Base-by-base conservation (phyloP, 2,888 invertebrate species). In the Ochropleura plecta region DNA sequence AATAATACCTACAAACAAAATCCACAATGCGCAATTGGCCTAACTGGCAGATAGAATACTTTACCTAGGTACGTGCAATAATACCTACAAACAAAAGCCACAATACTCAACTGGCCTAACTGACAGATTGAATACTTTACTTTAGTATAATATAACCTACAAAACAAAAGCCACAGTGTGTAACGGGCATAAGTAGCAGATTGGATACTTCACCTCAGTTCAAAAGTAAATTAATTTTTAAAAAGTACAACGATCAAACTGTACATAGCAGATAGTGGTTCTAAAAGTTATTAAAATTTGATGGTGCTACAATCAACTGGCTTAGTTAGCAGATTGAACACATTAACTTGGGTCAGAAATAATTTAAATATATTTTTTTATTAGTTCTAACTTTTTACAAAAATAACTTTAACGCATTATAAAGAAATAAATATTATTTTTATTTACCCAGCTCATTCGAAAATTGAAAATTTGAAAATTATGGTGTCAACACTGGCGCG, bases 201-300 rank as follows among this genome's bases (percentile, higher is more conserved):
- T 59, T 59, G 57, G 16, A 59, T 30, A 59, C 30, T 40, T 59
- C 16, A 57, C 57, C 57, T 40, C 30, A 30, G 12, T n/a, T 57
- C 57, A 57, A 57, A 57, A 57, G 57, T 59, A 40, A 16, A 30
- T 59, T 59, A 59, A 57, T 59, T 59, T 57, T 59, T 59, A 59
- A 40, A 59, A 59, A 12, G 57, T 59, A 40, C 57, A 30, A 59
- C 40, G 57, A 59, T 59, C 57, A 59, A 59, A 59, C 57, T 59
- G 30, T 59, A 59, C 6, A 30, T 59, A 30, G 30, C 57, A 59
- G 14, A 14, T 59, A 59, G 57, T 59, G 40, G 40, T 59, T 40
- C 57, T 5, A 59, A 59, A 59, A 59, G 57, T 59, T 59, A 20
- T 59, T 40, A n/a, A 59, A 59, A 59, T 59, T 40, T 59, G 57